Conservation (phyloP, 1,140 invertebrate species). For the Onthophagus taurus region DNA sequence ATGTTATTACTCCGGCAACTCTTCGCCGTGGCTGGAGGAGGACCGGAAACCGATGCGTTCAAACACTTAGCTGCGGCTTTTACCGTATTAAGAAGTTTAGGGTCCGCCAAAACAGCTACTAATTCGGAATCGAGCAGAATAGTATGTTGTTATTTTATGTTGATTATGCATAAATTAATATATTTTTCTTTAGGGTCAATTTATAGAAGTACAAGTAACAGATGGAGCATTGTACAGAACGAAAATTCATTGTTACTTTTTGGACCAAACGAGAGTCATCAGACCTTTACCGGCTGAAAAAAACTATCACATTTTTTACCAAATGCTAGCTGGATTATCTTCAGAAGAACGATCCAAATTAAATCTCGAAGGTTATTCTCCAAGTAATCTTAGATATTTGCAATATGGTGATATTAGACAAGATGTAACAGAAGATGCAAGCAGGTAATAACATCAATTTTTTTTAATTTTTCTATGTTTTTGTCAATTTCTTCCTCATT, state of each 20-base stretch:
- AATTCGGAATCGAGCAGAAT: conserved; percentile 92
- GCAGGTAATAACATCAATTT: conserved; percentile 34
- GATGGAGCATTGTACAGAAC: conserved; percentile 89
- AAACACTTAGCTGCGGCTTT: conserved; percentile 91
- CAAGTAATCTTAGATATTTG: conserved; percentile 71
- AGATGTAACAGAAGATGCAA: conserved; percentile 67
- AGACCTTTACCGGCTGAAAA: conserved; percentile 76
- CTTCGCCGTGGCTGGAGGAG: conserved; percentile 87
- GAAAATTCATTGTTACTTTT: conserved; percentile 92
- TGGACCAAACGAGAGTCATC: conserved; percentile 88
- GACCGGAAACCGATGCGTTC: conserved; percentile 91
- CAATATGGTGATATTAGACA: conserved; percentile 64
- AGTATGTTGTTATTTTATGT: conserved; percentile 43
- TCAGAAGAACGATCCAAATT: conserved; percentile 78
- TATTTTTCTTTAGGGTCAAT: conserved; percentile 86
- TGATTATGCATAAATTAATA: too few relatives aligned
- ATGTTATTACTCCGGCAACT: conserved; percentile 84
- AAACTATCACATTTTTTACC: conserved; percentile 97
- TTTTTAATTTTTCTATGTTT: conserved; percentile 1
- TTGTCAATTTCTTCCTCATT: not conserved
- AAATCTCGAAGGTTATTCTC: conserved; percentile 73
- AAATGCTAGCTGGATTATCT: conserved; percentile 85
- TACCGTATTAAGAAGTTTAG: conserved; percentile 83
- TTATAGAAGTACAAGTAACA: conserved; percentile 94
- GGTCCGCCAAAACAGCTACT: conserved; percentile 78